Base-by-base conservation (phyloP, 2,797 vertebrate species). In the Protosalanx chinensis region DNA sequence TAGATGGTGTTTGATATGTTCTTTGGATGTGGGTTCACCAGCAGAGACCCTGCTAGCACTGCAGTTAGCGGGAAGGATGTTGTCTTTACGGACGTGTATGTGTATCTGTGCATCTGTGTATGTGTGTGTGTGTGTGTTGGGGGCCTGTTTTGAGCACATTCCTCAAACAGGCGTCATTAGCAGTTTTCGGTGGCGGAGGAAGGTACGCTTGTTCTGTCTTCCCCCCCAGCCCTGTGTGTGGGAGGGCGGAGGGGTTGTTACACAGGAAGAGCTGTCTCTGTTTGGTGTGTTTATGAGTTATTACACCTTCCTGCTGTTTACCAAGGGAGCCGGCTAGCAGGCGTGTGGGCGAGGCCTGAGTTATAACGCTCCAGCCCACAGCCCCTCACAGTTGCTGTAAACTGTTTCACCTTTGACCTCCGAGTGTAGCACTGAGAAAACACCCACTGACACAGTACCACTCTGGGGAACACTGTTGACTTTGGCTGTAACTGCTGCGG, bases 271-370 rank as follows among this genome's bases (percentile, higher is more conserved):
- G 71, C 79, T 56, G 73, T 87, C 87, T 87, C 84, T 81, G 84
- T 77, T 84, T 23, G 76, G 82, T 81, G 87, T 86, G 81, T 77
- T 83, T 84, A 88, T 91, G 89, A 92, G 79, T 92, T 93, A 92
- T 91, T 84, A 81, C 87, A 67, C 77, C 84, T 92, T 91, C 89
- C 89, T 90, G 84, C 82, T 88, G 63, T 91, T 91, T 90, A 86
- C 83, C 75, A 72, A 67, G 53, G 67, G 84, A 81, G 76, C 32
- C 10, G 67, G 16, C 29, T 57, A 37, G 51, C 70, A 73, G 3
- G 51, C 51, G 4, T 3, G 15, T 68, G 73, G 37, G 37, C 37
- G 10, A 41, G 37, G 37, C 10, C 37, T 89, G 89, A 90, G 76
- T 91, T 89, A 91, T 84, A 79, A 81, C 75, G 74, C 75, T 76